phyloP scores from a whole-genome alignment of 2,888 invertebrate genomes.

The Cecidostiba fungosa region DNA sequence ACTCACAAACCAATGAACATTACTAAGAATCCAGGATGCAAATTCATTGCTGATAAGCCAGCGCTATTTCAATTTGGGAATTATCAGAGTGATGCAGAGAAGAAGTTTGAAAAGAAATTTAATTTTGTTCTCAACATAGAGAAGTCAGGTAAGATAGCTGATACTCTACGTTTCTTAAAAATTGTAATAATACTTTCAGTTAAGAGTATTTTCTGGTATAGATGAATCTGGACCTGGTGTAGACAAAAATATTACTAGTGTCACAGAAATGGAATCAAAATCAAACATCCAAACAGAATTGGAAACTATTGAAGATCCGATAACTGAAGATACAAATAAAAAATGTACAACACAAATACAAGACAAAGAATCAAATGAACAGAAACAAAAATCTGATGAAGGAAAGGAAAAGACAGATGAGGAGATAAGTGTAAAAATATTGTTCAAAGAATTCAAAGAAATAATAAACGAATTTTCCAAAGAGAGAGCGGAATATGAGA shows the following conservation, averaged over 20 bases:
- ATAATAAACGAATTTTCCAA: conserved; percentile 5
- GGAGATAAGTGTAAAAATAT: background rate
- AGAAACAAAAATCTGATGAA: background rate
- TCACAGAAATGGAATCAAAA: background rate
- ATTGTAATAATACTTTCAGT: background rate
- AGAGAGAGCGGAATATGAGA: conserved; percentile 10
- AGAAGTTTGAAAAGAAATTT: background rate
- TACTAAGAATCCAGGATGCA: background rate
- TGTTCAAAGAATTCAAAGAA: conserved; percentile 21
- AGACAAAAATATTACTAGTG: background rate
- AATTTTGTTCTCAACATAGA: conserved; percentile 4
- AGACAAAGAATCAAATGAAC: background rate
- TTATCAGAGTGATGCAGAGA: background rate
- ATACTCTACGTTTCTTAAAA: background rate
- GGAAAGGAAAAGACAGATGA: background rate
- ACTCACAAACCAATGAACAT: background rate
- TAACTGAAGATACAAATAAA: background rate
- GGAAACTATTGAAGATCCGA: background rate
- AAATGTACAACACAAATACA: background rate
- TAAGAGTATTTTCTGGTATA: background rate
- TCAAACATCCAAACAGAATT: background rate
- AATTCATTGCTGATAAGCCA: background rate
- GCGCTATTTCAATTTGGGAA: conserved; percentile 8
- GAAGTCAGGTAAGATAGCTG: background rate
- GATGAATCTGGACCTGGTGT: background rate